Percentiles rank a stretch among this genome's conserved stretches.
Conservation (phyloP, 2,888 invertebrate species). For the Drosophila prostipennis region DNA sequence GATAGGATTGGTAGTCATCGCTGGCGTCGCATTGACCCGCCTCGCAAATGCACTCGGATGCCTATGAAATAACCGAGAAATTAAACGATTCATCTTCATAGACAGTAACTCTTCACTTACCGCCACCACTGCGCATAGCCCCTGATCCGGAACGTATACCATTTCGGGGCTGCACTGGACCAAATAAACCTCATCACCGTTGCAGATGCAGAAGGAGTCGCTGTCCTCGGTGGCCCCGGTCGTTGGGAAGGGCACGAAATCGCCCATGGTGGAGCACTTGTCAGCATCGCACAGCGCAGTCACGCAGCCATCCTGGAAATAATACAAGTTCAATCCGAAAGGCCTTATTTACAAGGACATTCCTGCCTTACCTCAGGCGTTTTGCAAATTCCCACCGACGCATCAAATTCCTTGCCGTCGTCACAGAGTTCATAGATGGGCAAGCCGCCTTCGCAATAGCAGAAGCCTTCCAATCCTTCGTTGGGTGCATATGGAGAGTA, state of each 20-base stretch:
- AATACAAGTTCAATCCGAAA: neutral
- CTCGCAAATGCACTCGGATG: slow-evolving; percentile 43
- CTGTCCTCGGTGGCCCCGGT: slow-evolving; percentile 11
- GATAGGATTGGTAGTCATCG: slow-evolving; percentile 5
- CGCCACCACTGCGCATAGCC: slow-evolving; percentile 48
- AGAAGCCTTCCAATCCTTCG: slow-evolving; percentile 23
- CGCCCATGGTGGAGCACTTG: slow-evolving; percentile 34
- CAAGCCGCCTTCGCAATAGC: slow-evolving; percentile 16
- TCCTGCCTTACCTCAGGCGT: slow-evolving; percentile 3
- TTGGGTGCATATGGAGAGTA: slow-evolving; percentile 8
- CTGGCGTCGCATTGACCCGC: slow-evolving; percentile 24
- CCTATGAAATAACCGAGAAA: neutral
- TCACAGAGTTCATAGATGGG: slow-evolving; percentile 16
- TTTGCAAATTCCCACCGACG: neutral
- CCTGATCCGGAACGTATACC: neutral
- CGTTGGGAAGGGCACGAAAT: slow-evolving; percentile 40
- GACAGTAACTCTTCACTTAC: slow-evolving; percentile 11
- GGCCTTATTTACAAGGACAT: too few relatives aligned
- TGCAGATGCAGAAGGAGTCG: slow-evolving; percentile 70
- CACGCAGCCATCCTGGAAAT: neutral
- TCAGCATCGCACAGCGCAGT: slow-evolving; percentile 36
- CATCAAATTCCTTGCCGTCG: neutral
- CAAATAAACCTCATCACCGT: slow-evolving; percentile 33
- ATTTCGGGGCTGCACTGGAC: slow-evolving; percentile 21
- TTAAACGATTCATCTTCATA: neutral